A percentile compares a stretch with the other conserved stretches of the same genome.
Evolutionary conservation across 2,888 invertebrate species (phyloP).

Genomic region (Agrochola circellaris): DNA sequence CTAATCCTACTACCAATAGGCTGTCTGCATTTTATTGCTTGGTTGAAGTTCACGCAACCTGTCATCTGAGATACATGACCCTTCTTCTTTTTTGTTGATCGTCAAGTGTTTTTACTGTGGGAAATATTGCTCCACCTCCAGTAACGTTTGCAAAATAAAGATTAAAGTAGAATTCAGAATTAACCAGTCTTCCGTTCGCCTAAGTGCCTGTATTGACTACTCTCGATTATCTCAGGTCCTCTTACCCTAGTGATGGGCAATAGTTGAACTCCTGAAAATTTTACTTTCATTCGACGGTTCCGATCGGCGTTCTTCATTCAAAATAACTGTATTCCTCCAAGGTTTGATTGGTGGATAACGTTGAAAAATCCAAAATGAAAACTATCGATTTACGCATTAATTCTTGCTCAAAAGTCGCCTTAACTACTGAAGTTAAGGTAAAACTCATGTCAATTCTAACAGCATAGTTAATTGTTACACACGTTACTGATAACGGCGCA

Average conservation of each 20-base stretch:
- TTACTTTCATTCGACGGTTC: not conserved
- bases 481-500: constrained; percentile 67
- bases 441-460: constrained; percentile 60
- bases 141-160: not conserved
- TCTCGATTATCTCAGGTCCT: not conserved
- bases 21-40: constrained; percentile 3
- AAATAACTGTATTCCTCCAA: not conserved
- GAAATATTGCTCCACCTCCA: not conserved
- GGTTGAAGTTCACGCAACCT: not conserved
- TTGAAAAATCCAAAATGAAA: not conserved
- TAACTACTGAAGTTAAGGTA: constrained; percentile 28
- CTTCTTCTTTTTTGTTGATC: not conserved
- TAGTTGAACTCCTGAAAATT: too few relatives aligned
- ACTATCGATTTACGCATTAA: constrained; percentile 1
- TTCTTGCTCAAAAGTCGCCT: constrained; percentile 20
- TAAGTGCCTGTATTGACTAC: not conserved
- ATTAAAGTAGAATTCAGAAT: not conserved
- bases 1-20: not conserved
- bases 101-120: not conserved
- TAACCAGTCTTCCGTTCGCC: not conserved
- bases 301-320: not conserved
- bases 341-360: not conserved
- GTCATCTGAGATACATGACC: not conserved
- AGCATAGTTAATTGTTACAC: constrained; percentile 68
- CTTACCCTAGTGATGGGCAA: not conserved